A percentile compares a stretch with the other conserved stretches of the same genome.
Conservation (phyloP, 1,140 invertebrate genomes). For the Limonius californicus region DNA sequence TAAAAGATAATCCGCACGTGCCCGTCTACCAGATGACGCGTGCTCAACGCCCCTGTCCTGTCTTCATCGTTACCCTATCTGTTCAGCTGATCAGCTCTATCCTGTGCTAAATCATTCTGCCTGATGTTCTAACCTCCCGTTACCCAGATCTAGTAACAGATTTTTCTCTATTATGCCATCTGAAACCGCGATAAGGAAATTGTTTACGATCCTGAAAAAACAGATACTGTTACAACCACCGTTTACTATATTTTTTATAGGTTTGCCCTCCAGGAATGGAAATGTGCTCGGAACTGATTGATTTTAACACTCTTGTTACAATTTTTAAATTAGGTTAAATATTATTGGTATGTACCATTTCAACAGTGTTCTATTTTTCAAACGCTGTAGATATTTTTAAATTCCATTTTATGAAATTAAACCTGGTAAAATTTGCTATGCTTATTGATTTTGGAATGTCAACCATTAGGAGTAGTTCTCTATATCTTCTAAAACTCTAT, state of each 20-base stretch:
- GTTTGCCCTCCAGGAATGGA: background rate
- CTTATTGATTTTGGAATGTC: too few relatives aligned
- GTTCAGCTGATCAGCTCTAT: slow-evolving; percentile 1
- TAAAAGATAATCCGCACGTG: slow-evolving; percentile 19
- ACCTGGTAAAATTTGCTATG: too few relatives aligned
- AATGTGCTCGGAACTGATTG: too few relatives aligned
- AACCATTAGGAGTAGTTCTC: too few relatives aligned
- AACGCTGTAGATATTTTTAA: background rate
- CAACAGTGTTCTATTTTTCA: too few relatives aligned
- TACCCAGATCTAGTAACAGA: background rate
- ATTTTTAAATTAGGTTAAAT: too few relatives aligned
- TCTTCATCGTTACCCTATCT: slow-evolving; percentile 21
- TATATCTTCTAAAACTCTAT: too few relatives aligned
- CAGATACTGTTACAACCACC: background rate
- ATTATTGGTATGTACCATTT: too few relatives aligned
- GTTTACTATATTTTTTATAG: background rate
- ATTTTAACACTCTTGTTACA: background rate
- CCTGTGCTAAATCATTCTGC: slow-evolving; percentile 19
- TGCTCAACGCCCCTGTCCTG: slow-evolving; percentile 19
- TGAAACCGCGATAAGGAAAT: background rate
- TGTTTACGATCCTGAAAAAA: background rate
- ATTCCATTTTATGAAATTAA: too few relatives aligned
- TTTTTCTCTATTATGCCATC: background rate
- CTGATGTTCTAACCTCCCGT: background rate
- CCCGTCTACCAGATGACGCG: slow-evolving; percentile 23